Base-by-base conservation (phyloP, 1,140 invertebrate genomes). In the Gryon sp. region DNA sequence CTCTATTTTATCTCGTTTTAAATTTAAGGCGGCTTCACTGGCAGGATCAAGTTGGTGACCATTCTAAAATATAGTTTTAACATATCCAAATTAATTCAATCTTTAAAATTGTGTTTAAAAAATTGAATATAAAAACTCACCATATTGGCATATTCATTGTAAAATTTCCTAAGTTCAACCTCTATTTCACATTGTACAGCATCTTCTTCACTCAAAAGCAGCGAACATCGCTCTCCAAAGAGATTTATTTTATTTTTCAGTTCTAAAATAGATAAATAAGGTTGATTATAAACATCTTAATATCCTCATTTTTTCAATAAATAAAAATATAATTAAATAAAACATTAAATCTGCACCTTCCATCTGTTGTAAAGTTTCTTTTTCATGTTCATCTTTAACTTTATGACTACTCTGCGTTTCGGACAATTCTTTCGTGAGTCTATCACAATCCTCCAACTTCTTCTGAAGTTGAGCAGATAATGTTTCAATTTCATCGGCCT, bases 361-460 rank as follows among this genome's bases (percentile, higher is more conserved):
- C 6, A 83, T 45, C 40, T 82, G 76, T 32, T 73, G 45, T 2
- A 78, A 50, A 34, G 79, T 69, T 57, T 68, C 70, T 36, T 73
- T 69, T 3, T 84, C 53, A 60, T 84, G 62, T 38, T 82, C 76
- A 9, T 86, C 81, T 48, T 84, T 83, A 0, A 46, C 46, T 15
- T 79, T 50, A 41, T 60, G 60, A 28, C 72, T 38, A 34, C 62
- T 79, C 69, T 80, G 70, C 8, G 80, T 75, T 60, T 68, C 34
- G 0, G 75, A 43, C 30, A 88, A 78, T 78, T 91, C 86, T 40
- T 75, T 81, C 30, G 88, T 84, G 32, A 88, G 76, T 79, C 89
- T 89, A 20, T 91, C 88, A 48, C 81, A 85, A 78, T 91, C 89
- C 7, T 81, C 77, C 72, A 90, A 86, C 46, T 90, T 88, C 36